Conservation (phyloP, 2,113 vertebrate genomes). For the Amazona vittata region DNA sequence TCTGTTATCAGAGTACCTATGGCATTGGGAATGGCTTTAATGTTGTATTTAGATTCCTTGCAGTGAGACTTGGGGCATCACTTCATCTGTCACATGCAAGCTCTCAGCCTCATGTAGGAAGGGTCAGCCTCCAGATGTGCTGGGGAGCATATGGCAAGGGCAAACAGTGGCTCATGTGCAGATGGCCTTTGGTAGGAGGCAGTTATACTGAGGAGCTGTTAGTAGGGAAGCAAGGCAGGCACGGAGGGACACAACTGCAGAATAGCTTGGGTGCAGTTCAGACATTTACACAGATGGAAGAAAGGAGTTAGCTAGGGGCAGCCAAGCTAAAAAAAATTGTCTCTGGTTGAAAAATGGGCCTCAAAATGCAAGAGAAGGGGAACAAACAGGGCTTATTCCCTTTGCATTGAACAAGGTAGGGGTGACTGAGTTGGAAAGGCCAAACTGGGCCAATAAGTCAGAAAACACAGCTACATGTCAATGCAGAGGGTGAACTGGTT, state of each 20-base stretch:
- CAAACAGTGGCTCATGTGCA: fast-evolving
- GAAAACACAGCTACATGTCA: not conserved
- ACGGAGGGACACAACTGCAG: not conserved
- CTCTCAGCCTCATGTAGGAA: not conserved
- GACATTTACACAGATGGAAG: not conserved
- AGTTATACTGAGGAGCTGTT: not conserved
- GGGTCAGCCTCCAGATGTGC: not conserved
- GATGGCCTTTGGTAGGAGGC: not conserved
- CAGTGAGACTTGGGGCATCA: not conserved
- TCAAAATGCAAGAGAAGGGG: not conserved
- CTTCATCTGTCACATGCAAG: not conserved
- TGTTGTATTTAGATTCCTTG: not conserved
- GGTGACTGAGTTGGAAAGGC: not conserved
- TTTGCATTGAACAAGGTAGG: not conserved
- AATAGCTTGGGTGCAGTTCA: not conserved
- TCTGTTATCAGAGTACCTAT: not conserved
- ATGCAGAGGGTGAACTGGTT: not conserved
- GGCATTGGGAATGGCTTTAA: not conserved
- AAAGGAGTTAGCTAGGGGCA: not conserved
- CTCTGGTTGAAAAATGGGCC: not conserved
- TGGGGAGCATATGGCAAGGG: not conserved
- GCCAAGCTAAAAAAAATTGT: not conserved
- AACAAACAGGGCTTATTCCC: not conserved
- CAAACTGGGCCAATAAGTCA: not conserved
- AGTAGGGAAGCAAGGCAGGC: not conserved